Percentiles rank a stretch among this genome's conserved stretches.
phyloP scores from a whole-genome alignment of 2,113 vertebrate species.

The Corydoras sp. region DNA sequence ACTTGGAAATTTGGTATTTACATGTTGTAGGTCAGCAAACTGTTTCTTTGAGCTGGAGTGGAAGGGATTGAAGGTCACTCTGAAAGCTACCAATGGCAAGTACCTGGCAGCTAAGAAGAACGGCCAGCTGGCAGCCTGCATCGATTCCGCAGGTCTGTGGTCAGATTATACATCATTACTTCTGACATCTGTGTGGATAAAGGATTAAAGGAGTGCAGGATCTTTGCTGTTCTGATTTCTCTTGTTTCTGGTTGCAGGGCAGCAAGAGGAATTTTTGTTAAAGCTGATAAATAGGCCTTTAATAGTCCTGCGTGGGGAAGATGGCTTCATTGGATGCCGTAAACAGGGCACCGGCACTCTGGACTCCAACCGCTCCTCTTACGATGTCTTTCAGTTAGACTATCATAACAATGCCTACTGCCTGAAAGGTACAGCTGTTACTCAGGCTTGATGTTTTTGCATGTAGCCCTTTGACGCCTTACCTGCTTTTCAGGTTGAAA shows the following conservation, averaged over 20 bases:
- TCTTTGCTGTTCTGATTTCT: not conserved
- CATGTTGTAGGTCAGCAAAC: slow-evolving; percentile 71
- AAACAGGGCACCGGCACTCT: slow-evolving; percentile 81
- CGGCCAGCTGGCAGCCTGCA: slow-evolving; percentile 83
- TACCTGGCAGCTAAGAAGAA: slow-evolving; percentile 93
- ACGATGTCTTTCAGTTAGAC: slow-evolving; percentile 90
- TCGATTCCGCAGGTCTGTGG: slow-evolving; percentile 76
- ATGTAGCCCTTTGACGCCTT: not conserved
- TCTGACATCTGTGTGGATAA: too few relatives aligned
- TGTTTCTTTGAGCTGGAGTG: slow-evolving; percentile 92
- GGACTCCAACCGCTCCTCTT: slow-evolving; percentile 89
- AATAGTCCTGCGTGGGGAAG: slow-evolving; percentile 89
- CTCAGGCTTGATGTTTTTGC: slow-evolving; percentile 23
- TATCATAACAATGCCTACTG: slow-evolving; percentile 84
- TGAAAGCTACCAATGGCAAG: slow-evolving; percentile 85
- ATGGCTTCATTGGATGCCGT: slow-evolving; percentile 95
- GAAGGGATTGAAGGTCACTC: slow-evolving; percentile 78
- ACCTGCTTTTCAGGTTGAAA: too few relatives aligned
- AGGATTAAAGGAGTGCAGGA: too few relatives aligned
- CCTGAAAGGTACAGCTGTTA: slow-evolving; percentile 73
- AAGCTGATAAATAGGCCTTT: slow-evolving; percentile 95
- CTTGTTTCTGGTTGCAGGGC: slow-evolving; percentile 58
- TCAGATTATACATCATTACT: not conserved
- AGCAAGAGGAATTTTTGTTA: slow-evolving; percentile 86
- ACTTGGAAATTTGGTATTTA: too few relatives aligned